A percentile compares a stretch with the other conserved stretches of the same genome.
phyloP scores from a whole-genome alignment of 2,888 invertebrate species.

The Litoditis marina region DNA sequence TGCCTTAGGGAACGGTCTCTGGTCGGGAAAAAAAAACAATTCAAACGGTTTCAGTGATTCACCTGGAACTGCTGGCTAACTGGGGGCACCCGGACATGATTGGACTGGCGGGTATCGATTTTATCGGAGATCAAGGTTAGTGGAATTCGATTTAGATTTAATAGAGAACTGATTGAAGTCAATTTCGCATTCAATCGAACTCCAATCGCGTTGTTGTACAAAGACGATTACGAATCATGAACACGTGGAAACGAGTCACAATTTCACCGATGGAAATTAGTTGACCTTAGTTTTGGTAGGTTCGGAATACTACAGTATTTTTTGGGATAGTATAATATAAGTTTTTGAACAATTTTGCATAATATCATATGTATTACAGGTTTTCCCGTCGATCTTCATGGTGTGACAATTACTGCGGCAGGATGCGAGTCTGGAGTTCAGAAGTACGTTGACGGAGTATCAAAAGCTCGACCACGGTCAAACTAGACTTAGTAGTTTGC shows the following conservation, averaged over 20 bases:
- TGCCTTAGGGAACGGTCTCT: no score
- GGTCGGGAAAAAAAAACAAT: no score
- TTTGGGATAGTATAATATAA: no score
- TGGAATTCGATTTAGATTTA: neutral
- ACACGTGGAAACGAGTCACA: no score
- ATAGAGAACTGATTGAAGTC: neutral
- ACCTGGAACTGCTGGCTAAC: conserved; percentile 64
- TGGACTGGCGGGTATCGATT: conserved; percentile 65
- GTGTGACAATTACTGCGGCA: conserved; percentile 1
- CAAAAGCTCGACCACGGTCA: neutral
- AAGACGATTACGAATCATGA: no score
- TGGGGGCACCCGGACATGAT: conserved; percentile 66
- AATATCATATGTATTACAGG: no score
- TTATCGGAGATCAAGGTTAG: conserved; percentile 52
- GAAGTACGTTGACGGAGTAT: neutral
- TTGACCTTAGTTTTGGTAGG: no score
- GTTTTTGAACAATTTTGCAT: no score
- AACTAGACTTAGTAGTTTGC: neutral
- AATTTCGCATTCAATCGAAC: neutral
- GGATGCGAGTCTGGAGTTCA: neutral
- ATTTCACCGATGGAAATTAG: no score
- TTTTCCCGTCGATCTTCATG: neutral
- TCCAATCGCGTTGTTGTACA: no score
- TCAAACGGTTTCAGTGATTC: conserved; percentile 53
- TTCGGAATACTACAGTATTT: no score